A percentile compares a stretch with the other conserved stretches of the same genome.
Conservation (phyloP, 2,797 vertebrate species). For the Limnodromus scolopaceus region DNA sequence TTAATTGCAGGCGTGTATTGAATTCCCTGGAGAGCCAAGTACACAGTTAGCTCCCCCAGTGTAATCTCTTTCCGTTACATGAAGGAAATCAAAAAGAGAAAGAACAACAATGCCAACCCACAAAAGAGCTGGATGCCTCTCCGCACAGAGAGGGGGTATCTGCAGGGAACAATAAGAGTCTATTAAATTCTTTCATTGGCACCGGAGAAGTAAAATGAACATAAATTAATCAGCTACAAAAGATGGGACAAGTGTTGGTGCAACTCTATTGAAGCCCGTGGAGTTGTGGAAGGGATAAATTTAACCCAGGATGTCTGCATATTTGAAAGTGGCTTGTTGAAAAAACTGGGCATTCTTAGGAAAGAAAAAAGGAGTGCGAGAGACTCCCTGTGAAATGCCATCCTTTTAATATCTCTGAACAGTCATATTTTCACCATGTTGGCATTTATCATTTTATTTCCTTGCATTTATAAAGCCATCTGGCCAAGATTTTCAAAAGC, state of each 20-base stretch:
- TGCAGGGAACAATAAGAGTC: constrained; percentile 58
- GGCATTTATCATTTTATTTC: constrained; percentile 36
- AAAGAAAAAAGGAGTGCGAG: neutral
- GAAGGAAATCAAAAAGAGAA: constrained; percentile 62
- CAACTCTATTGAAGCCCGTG: constrained; percentile 5
- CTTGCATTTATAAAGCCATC: constrained; percentile 40
- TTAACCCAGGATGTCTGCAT: constrained; percentile 4
- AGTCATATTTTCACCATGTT: neutral
- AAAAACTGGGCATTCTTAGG: constrained; percentile 1
- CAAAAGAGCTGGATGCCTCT: constrained; percentile 51
- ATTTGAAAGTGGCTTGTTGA: constrained; percentile 16
- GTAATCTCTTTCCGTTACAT: constrained; percentile 60
- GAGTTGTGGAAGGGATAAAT: constrained; percentile 38
- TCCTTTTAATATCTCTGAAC: constrained; percentile 11
- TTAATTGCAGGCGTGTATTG: constrained; percentile 45
- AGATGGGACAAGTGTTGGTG: constrained; percentile 24
- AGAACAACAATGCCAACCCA: constrained; percentile 54
- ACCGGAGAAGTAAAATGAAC: constrained; percentile 27
- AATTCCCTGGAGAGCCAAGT: constrained; percentile 44
- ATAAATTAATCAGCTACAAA: constrained; percentile 62
- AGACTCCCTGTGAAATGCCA: constrained; percentile 42
- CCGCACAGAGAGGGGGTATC: neutral
- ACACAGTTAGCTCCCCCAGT: constrained; percentile 17
- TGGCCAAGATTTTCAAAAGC: neutral
- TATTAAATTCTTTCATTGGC: constrained; percentile 61